Evolutionary conservation across 1,140 invertebrate genomes (phyloP), one percentile per base, ranked within the genome.

Genomic region (Drosophila funebris): DNA sequence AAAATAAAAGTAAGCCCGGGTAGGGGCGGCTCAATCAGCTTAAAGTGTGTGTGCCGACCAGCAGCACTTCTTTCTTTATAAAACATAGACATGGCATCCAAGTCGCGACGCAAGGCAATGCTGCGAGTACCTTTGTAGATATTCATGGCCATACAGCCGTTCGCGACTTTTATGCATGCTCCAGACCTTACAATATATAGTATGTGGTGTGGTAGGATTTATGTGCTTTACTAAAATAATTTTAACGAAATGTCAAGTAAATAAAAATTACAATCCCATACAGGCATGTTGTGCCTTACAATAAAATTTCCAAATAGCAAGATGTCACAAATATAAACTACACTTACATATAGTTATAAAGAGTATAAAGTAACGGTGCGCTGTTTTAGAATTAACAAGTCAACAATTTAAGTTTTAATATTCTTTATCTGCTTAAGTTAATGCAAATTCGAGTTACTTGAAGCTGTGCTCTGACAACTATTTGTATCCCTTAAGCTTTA

Each of bases 1-100:
- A 88, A 60, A n/a, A 88, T 62, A n/a, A 88, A 83, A 39, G 64
- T 72, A 0, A 74, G 41, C 1, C 84, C 83, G 5, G 84, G 83
- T 22, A 53, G 43, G 14, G 78, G 61, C 2, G 37, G 44, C 6
- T 76, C 16, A 9, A 2, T 1, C 20, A 87, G 16, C 5, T 50
- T 33, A 4, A 48, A 78, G 16, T 63, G 44, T 29, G 68, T 82
- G 0, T 67, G 71, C 7, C 7, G 43, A 24, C 67, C 46, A 3
- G 24, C 52, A 2, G 54, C 48, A 11, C 70, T 75, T 6, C 78
- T 78, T 8, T 78, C 56, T 7, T 88, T 71, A 61, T 87, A 87
- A 33, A 82, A 87, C 18, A 58, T n/a, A 4, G 82, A 75, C 54
- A 87, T 72, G 2, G 71, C 44, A 24, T 87, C 83, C 62, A 76